These are phyloP conservation scores for Eptesicus fuscus DNA, from an alignment of 2,113 vertebrate genomes.

Conservation along the genomic window DNA sequence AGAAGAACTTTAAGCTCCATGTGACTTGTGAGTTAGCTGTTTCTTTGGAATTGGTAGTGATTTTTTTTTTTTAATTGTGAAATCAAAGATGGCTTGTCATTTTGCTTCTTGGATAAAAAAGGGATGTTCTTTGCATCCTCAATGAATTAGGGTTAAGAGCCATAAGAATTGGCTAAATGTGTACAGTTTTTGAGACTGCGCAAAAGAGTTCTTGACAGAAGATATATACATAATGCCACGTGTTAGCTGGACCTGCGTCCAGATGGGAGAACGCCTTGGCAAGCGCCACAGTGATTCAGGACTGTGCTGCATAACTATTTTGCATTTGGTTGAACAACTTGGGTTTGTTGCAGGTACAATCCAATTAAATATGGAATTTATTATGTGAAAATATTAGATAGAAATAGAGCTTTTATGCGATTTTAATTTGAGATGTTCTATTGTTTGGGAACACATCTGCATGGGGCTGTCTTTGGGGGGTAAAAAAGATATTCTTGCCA, in stretches of 20 bases:
- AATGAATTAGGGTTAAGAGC: neutral
- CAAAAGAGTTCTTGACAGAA: neutral
- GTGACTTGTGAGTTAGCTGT: neutral
- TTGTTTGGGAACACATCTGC: conserved; percentile 42
- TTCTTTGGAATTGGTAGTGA: neutral
- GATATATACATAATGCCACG: neutral
- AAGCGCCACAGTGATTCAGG: conserved; percentile 25
- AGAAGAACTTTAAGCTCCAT: neutral
- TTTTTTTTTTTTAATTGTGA: neutral
- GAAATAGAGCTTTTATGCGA: neutral
- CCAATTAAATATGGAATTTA: conserved; percentile 56
- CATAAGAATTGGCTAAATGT: neutral
- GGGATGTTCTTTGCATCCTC: neutral
- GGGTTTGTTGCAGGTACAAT: conserved; percentile 60
- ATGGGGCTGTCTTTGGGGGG: neutral
- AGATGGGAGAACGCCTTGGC: conserved; percentile 26
- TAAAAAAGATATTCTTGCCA: neutral
- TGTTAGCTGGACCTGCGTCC: neutral
- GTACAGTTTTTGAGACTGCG: neutral
- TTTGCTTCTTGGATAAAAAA: neutral
- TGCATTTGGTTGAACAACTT: conserved; percentile 56
- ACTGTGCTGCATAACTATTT: conserved; percentile 8
- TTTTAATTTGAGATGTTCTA: neutral
- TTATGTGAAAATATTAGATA: conserved; percentile 41
- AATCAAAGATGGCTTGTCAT: neutral